Percentiles rank a stretch among this genome's conserved stretches.
These are phyloP conservation scores for Bellardia pandia DNA, from an alignment of 2,888 invertebrate species.

Conservation along the genomic window DNA sequence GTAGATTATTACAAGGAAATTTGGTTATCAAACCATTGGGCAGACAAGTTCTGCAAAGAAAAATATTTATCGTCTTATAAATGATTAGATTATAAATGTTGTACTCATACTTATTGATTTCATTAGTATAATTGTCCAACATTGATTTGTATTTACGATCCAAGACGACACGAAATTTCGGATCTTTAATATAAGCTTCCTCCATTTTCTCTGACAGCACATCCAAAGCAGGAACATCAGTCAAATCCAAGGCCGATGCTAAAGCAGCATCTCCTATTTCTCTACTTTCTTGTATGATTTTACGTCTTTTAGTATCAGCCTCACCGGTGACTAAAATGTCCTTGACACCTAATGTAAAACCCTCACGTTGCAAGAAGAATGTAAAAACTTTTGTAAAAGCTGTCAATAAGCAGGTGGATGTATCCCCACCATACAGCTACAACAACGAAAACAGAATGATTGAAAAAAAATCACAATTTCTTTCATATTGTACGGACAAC, in stretches of 20 bases:
- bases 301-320: conserved; percentile 90
- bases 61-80: neutral
- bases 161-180: conserved; percentile 91
- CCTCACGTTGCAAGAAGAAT: conserved; percentile 93
- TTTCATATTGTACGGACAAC: neutral
- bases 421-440: conserved; percentile 94
- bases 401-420: conserved; percentile 92
- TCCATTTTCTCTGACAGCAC: conserved; percentile 89
- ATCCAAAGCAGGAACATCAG: conserved; percentile 86
- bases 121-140: conserved; percentile 93
- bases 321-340: conserved; percentile 93
- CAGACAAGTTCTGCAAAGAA: conserved; percentile 88
- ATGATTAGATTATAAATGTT: neutral
- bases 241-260: conserved; percentile 89
- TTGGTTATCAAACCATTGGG: conserved; percentile 92
- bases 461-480: neutral
- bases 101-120: conserved; percentile 90
- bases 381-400: conserved; percentile 97
- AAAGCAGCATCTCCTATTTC: conserved; percentile 87
- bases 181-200: conserved; percentile 88
- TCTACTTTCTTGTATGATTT: conserved; percentile 88
- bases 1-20: conserved; percentile 98
- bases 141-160: conserved; percentile 93
- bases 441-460: neutral
- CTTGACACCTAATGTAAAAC: conserved; percentile 97